A percentile compares a stretch with the other conserved stretches of the same genome.
phyloP scores from a whole-genome alignment of 2,113 vertebrate species.

The Dasyprocta punctata region DNA sequence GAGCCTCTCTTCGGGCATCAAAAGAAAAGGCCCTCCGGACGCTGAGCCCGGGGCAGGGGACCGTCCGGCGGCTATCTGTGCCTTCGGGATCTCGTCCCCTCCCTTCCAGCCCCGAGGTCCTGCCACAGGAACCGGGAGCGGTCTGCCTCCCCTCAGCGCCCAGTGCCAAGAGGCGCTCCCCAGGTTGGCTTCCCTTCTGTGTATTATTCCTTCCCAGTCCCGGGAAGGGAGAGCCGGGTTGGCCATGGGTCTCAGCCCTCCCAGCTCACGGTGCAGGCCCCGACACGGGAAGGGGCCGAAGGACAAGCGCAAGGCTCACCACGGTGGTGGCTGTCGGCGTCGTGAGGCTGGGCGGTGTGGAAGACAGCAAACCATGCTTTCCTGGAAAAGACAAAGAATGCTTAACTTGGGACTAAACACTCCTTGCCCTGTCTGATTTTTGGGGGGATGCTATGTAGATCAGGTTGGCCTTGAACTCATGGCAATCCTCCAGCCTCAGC shows the following conservation, averaged over 20 bases:
- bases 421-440: fast-evolving
- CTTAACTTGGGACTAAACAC: fast-evolving
- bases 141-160: background rate
- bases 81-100: background rate
- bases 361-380: conserved; percentile 73
- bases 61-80: fast-evolving
- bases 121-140: fast-evolving
- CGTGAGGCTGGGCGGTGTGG: conserved; percentile 26
- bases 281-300: too few relatives aligned
- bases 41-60: fast-evolving
- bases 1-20: background rate
- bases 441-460: too few relatives aligned
- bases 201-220: background rate
- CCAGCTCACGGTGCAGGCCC: fast-evolving
- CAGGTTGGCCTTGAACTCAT: too few relatives aligned
- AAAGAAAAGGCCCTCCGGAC: too few relatives aligned
- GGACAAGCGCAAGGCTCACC: conserved; percentile 76
- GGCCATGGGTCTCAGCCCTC: fast-evolving
- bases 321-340: conserved; percentile 47
- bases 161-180: too few relatives aligned
- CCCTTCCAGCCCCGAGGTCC: background rate
- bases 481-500: background rate
- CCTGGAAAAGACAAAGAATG: conserved; percentile 65
- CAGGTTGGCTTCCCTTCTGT: background rate
- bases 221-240: too few relatives aligned